Percentiles rank a stretch among this genome's conserved stretches.
Conservation (phyloP, 1,140 invertebrate genomes). For the Caenorhabditis remanei region DNA sequence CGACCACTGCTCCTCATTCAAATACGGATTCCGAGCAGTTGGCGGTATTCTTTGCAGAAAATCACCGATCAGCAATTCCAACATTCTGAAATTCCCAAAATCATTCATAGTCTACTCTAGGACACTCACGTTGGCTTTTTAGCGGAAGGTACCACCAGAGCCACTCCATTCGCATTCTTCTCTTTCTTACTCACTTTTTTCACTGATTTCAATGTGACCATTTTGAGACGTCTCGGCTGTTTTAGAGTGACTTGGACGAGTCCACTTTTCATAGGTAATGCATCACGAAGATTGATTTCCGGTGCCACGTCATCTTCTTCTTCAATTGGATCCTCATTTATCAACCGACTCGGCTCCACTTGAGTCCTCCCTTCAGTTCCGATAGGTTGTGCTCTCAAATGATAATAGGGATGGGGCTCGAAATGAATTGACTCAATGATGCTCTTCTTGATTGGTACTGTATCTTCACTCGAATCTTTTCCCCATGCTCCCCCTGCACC, state of each 20-base stretch:
- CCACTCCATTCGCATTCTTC: conserved; percentile 29
- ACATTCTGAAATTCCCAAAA: conserved; percentile 2
- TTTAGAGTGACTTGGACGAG: not conserved
- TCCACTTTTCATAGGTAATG: not conserved
- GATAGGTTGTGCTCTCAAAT: not conserved
- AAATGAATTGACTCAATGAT: conserved; percentile 9
- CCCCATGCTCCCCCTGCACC: not conserved
- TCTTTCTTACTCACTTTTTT: conserved; percentile 15
- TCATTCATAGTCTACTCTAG: not conserved
- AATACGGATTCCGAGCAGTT: conserved; percentile 4
- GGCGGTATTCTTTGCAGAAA: not conserved
- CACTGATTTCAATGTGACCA: not conserved
- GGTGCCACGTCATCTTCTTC: not conserved
- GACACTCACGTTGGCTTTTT: conserved; percentile 16
- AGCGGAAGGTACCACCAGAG: not conserved
- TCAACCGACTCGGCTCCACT: conserved; percentile 11
- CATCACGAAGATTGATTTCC: not conserved
- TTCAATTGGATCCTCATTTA: not conserved
- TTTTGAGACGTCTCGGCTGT: not conserved
- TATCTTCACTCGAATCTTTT: not conserved
- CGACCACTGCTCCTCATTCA: conserved; percentile 12
- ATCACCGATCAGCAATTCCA: conserved; percentile 17
- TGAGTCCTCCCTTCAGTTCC: not conserved
- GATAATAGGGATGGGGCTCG: conserved; percentile 25
- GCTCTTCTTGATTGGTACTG: conserved; percentile 20